Conservation (phyloP, 2,888 invertebrate genomes). For the Xestia ashworthii region DNA sequence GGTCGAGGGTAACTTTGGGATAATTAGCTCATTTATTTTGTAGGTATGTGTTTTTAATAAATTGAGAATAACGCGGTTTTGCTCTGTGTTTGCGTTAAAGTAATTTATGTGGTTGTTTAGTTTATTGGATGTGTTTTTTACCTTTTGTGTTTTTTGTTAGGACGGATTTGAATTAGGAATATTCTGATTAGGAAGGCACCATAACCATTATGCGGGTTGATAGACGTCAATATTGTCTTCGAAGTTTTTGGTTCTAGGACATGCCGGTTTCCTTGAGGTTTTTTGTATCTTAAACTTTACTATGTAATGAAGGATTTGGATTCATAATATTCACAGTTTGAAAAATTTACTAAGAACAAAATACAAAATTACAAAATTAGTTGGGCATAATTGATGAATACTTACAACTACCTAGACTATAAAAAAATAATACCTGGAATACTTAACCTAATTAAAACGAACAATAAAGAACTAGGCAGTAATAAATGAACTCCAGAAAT, state of each 20-base stretch:
- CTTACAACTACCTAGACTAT: neutral
- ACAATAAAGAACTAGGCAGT: constrained; percentile 5
- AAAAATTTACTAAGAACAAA: neutral
- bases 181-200: neutral
- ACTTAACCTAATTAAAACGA: neutral
- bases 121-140: neutral
- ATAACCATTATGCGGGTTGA: neutral
- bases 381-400: neutral
- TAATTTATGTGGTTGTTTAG: neutral
- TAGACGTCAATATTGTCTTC: neutral
- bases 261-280: neutral
- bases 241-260: neutral
- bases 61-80: constrained; percentile 13
- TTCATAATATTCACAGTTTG: neutral
- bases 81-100: neutral
- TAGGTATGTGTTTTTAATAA: constrained; percentile 27
- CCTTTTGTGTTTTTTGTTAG: too few relatives aligned
- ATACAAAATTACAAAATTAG: neutral
- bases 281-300: neutral
- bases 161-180: neutral
- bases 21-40: constrained; percentile 58
- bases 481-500: constrained; percentile 39
- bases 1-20: constrained; percentile 46
- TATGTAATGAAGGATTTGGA: neutral
- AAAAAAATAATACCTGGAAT: neutral